Evolutionary conservation across 2,797 vertebrate genomes (phyloP).

Genomic region (Lemur catta): DNA sequence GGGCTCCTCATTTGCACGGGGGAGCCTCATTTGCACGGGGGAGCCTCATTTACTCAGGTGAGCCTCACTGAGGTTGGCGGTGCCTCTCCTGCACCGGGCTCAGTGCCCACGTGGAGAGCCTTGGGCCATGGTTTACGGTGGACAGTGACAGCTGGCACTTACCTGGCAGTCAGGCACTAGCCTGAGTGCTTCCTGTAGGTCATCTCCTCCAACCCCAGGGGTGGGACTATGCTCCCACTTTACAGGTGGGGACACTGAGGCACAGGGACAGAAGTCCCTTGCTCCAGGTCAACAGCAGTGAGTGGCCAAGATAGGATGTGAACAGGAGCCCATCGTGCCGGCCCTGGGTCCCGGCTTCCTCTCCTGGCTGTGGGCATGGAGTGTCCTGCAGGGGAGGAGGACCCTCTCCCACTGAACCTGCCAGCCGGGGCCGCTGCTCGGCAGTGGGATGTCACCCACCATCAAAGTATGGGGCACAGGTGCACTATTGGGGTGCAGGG

Average conservation of each 20-base stretch:
- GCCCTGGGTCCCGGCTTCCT: neutral
- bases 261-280: neutral
- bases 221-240: neutral
- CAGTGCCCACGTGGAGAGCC: accelerated
- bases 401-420: neutral
- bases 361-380: neutral
- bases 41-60: accelerated
- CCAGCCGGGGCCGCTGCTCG: accelerated
- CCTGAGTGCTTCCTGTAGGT: neutral
- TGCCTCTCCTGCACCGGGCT: neutral
- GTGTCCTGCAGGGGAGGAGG: neutral
- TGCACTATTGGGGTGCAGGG: neutral
- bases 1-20: accelerated
- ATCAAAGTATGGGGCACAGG: neutral
- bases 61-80: neutral
- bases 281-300: neutral
- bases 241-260: neutral
- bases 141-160: neutral
- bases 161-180: neutral
- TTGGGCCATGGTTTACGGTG: accelerated
- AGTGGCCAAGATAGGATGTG: accelerated
- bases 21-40: accelerated
- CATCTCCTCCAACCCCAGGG: neutral
- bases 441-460: accelerated
- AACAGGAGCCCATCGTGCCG: neutral